These are phyloP conservation scores for Mionectes olivaceus DNA, from an alignment of 2,797 vertebrate species.

Conservation along the genomic window DNA sequence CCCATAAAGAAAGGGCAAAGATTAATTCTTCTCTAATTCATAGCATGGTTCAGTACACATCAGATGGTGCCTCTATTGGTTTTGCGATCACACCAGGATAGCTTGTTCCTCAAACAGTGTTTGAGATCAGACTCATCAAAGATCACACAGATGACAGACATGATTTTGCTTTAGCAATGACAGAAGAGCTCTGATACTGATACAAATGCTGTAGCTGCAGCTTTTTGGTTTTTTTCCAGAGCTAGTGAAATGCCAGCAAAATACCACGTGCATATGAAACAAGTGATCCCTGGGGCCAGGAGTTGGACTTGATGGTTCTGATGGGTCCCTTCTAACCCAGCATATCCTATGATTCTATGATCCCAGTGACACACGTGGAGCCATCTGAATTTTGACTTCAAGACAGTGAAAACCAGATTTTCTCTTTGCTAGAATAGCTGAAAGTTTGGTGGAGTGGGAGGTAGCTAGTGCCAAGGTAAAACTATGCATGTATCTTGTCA, in stretches of 20 bases:
- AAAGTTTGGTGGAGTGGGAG: not conserved
- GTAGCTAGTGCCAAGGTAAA: conserved; percentile 18
- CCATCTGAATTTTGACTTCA: not conserved
- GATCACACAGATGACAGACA: not conserved
- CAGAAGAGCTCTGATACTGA: not conserved
- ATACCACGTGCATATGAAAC: not conserved
- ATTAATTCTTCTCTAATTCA: not conserved
- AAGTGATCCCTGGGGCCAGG: not conserved
- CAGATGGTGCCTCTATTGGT: not conserved
- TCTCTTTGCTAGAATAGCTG: not conserved
- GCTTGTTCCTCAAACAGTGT: not conserved
- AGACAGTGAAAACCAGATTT: conserved; percentile 2
- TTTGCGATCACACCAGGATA: not conserved
- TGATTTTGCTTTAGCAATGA: not conserved
- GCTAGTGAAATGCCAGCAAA: not conserved
- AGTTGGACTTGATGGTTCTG: not conserved
- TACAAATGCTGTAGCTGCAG: not conserved
- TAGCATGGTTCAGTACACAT: not conserved
- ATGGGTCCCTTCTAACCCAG: not conserved
- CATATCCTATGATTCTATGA: not conserved
- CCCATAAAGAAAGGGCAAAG: not conserved
- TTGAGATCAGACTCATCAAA: not conserved
- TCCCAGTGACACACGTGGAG: not conserved
- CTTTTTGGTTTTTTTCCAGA: not conserved
- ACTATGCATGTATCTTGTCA: not conserved